These are phyloP conservation scores for Ictidomys tridecemlineatus DNA, from an alignment of 2,113 vertebrate species.

Conservation along the genomic window DNA sequence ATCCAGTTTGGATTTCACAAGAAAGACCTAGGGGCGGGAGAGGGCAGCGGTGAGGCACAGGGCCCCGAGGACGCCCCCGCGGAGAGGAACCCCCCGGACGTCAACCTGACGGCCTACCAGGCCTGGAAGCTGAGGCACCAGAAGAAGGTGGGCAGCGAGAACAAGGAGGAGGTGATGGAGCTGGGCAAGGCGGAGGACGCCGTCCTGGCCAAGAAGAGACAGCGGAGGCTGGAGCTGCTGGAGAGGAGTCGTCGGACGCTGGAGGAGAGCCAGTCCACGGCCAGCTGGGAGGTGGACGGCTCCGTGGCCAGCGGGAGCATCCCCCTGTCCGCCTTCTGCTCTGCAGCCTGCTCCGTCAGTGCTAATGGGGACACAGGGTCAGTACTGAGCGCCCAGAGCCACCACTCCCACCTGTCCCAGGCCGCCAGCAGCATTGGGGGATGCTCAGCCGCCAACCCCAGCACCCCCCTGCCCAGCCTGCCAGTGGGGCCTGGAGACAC, in stretches of 20 bases:
- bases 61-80: slow-evolving; percentile 70
- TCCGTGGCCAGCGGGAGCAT: slow-evolving; percentile 88
- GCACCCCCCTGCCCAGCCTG: slow-evolving; percentile 86
- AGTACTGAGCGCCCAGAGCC: slow-evolving; percentile 90
- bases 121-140: slow-evolving; percentile 96
- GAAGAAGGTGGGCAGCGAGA: slow-evolving; percentile 92
- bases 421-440: slow-evolving; percentile 75
- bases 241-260: slow-evolving; percentile 93
- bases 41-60: slow-evolving; percentile 72
- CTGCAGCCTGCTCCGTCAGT: slow-evolving; percentile 78
- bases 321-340: slow-evolving; percentile 94
- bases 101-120: slow-evolving; percentile 95
- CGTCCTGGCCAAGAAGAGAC: slow-evolving; percentile 90
- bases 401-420: slow-evolving; percentile 89
- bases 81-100: slow-evolving; percentile 86
- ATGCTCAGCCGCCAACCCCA: slow-evolving; percentile 66
- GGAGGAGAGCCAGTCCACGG: slow-evolving; percentile 95
- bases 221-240: slow-evolving; percentile 94
- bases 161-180: slow-evolving; percentile 92
- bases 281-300: slow-evolving; percentile 93
- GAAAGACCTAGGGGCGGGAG: slow-evolving; percentile 88
- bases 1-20: slow-evolving; percentile 98
- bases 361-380: slow-evolving; percentile 91
- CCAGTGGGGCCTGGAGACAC: slow-evolving; percentile 91
- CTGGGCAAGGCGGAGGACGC: slow-evolving; percentile 91